Percentiles rank a stretch among this genome's conserved stretches.
phyloP scores from a whole-genome alignment of 2,113 vertebrate genomes.

The Dipodomys merriami region DNA sequence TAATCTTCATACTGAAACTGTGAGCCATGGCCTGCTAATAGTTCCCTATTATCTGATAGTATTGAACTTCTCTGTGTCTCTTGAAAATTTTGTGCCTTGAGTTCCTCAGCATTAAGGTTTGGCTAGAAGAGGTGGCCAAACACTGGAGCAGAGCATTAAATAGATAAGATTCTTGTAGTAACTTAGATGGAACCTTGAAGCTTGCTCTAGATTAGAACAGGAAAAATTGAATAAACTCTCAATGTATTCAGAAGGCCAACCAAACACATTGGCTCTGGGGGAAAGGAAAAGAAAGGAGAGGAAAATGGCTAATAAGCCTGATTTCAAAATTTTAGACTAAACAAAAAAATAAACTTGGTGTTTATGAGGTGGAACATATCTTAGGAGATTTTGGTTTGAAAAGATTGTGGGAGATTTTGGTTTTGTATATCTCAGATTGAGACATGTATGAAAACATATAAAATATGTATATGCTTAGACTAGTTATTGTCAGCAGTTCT shows the following conservation, averaged over 20 bases:
- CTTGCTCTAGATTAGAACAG: neutral
- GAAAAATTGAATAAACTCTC: constrained; percentile 1
- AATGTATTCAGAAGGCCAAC: constrained; percentile 29
- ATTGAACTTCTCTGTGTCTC: neutral
- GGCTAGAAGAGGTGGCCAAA: neutral
- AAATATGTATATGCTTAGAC: neutral
- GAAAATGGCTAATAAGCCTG: neutral
- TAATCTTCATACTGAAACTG: no score
- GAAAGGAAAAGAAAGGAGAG: neutral
- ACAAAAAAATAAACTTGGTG: neutral
- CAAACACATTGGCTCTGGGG: neutral
- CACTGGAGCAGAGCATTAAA: neutral
- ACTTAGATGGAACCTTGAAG: neutral
- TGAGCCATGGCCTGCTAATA: no score
- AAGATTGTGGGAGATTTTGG: neutral
- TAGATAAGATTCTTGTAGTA: neutral
- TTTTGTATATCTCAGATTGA: constrained; percentile 12
- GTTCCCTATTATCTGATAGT: neutral
- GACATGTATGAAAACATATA: neutral
- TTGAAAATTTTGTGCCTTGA: neutral
- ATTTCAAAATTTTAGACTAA: neutral
- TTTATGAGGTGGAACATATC: neutral
- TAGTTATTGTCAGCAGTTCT: neutral
- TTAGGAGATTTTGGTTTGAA: neutral
- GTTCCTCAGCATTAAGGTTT: neutral